Evolutionary conservation across 2,113 vertebrate species (phyloP).

Genomic region (Melanerpes formicivorus): DNA sequence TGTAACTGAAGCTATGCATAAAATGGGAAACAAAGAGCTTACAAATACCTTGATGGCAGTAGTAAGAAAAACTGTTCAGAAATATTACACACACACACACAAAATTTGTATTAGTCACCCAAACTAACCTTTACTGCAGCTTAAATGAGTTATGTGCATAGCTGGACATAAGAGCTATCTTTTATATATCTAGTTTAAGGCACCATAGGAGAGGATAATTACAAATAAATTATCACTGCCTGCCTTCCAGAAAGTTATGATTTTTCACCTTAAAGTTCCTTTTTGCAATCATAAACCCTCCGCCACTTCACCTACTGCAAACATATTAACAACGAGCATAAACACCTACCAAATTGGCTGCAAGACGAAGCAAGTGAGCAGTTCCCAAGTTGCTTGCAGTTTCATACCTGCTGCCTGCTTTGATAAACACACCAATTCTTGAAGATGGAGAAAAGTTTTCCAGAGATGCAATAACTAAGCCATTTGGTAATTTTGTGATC

Average conservation of each 20-base stretch:
- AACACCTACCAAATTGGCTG: slow-evolving; percentile 86
- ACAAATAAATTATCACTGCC: neutral
- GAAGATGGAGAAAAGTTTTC: slow-evolving; percentile 92
- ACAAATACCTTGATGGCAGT: neutral
- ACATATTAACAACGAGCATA: neutral
- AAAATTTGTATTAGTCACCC: neutral
- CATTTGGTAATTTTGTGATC: slow-evolving; percentile 92
- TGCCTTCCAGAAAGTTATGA: neutral
- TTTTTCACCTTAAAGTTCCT: neutral
- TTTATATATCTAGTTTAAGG: neutral
- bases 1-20: neutral
- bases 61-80: neutral
- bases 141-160: neutral
- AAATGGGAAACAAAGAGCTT: neutral
- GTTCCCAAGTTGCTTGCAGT: slow-evolving; percentile 84
- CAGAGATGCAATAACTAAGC: slow-evolving; percentile 90
- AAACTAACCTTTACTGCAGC: neutral
- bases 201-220: neutral
- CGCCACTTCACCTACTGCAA: neutral
- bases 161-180: accelerated
- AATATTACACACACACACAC: neutral
- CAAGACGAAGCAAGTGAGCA: slow-evolving; percentile 90
- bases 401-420: slow-evolving; percentile 91
- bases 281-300: neutral
- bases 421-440: slow-evolving; percentile 92